Base-by-base conservation (phyloP, 2,113 vertebrate species). In the Pelusios castaneus region DNA sequence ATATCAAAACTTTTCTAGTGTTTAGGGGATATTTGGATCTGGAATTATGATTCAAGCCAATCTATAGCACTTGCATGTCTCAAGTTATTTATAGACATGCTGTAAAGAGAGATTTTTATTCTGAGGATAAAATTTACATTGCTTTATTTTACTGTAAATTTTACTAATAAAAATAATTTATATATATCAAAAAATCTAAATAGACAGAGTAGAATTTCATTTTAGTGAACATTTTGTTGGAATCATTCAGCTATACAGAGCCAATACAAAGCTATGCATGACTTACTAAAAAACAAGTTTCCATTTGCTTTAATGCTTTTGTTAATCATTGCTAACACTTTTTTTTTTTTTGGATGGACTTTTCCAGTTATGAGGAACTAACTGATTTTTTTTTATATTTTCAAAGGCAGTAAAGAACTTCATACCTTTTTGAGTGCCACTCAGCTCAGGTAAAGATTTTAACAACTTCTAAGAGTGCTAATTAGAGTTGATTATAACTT, bases 401-500 rank as follows among this genome's bases (percentile, higher is more conserved):
- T 96, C 76, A 88, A 96, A 97, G 56, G 54, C 75, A 96, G 87
- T 3, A 82, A 89, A 84, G 24, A 80, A 82, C 79, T 93, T 93
- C 93, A 82, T 91, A 93, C 92, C 80, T 88, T 70, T 94, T 84
- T 88, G 82, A 85, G 93, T 94, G 90, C 34, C 52, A 95, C 85
- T 96, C 95, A 90, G 85, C 54, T 88, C 45, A 91, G 83, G 54
- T 94, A 94, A 91, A 94, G 92, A 96, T 91, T 82, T 89, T 89
- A 95, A 77, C 81, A 95, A 82, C 80, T 94, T 90, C 63, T 34
- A 54, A 78, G 38, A 91, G 38, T 94, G 89, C 51, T 97, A 97
- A 96, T 97, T 94, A 95, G 52, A 95, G 58, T 55, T 92, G 86
- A 89, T 93, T 94, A 94, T 94, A 96, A 79, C 85, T 63, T 93